phyloP scores from a whole-genome alignment of 2,113 vertebrate genomes.

The Lanius collurio region DNA sequence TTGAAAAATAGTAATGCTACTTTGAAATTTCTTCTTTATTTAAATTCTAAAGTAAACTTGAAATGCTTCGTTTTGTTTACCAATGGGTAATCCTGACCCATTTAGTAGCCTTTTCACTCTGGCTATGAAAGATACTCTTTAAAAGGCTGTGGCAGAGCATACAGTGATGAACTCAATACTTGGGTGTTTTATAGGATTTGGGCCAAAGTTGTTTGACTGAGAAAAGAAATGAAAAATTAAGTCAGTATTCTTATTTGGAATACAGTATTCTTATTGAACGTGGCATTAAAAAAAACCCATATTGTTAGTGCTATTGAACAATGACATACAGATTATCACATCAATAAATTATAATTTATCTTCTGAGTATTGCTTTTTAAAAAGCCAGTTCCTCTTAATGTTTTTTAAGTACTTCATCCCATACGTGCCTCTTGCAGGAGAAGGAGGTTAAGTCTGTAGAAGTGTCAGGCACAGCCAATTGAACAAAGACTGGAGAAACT shows the following conservation, averaged over 20 bases:
- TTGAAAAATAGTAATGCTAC: background rate
- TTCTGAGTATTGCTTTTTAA: background rate
- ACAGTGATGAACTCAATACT: background rate
- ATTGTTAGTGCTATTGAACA: background rate
- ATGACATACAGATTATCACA: background rate
- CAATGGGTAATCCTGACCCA: background rate
- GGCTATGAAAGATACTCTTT: slow-evolving; percentile 29
- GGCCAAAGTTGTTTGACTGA: background rate
- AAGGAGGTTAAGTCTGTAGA: background rate
- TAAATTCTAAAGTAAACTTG: slow-evolving; percentile 23
- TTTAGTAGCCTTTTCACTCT: background rate
- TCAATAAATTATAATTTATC: background rate
- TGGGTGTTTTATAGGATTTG: background rate
- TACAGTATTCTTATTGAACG: background rate
- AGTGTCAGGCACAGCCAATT: background rate
- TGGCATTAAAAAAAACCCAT: background rate
- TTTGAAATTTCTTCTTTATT: slow-evolving; percentile 13
- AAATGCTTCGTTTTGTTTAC: background rate
- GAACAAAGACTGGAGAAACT: background rate
- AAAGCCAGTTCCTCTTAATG: background rate
- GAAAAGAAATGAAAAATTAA: background rate
- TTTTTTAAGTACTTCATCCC: background rate
- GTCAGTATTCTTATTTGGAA: background rate
- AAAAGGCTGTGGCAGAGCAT: background rate
- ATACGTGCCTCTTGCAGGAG: background rate